Evolutionary conservation across 1,140 invertebrate genomes (phyloP).

Genomic region (Pseudomyrmex cubaensis): DNA sequence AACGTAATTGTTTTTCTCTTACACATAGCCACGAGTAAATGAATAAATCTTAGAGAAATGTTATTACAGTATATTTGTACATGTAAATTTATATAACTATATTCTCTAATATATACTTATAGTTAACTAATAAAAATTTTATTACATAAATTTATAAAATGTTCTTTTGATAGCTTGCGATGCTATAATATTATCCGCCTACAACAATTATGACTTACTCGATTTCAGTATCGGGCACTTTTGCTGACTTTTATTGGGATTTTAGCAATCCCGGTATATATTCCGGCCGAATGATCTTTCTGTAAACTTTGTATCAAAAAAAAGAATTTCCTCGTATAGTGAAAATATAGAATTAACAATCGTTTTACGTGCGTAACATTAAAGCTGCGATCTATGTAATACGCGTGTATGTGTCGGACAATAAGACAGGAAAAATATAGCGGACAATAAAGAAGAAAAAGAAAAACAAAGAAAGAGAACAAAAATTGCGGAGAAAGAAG

Average conservation of each 20-base stretch:
- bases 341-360: neutral
- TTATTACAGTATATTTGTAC: too few species aligned
- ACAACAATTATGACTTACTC: neutral
- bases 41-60: too few species aligned
- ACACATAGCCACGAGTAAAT: too few species aligned
- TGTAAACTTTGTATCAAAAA: neutral
- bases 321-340: slow-evolving; percentile 10
- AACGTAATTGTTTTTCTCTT: too few species aligned
- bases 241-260: neutral
- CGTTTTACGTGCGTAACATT: slow-evolving; percentile 26
- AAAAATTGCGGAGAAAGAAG: slow-evolving; percentile 7
- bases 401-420: slow-evolving; percentile 1
- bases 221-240: neutral
- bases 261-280: slow-evolving; percentile 6
- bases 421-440: slow-evolving; percentile 11
- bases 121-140: neutral
- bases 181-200: neutral
- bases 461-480: neutral
- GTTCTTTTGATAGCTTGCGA: too few species aligned
- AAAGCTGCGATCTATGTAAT: neutral
- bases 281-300: neutral
- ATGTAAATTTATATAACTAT: too few species aligned
- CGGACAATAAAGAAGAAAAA: slow-evolving; percentile 4
- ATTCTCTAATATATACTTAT: too few species aligned
- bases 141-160: neutral